A percentile compares a stretch with the other conserved stretches of the same genome.
These are phyloP conservation scores for Diplolepis rosae DNA, from an alignment of 2,888 invertebrate species.

Conservation along the genomic window DNA sequence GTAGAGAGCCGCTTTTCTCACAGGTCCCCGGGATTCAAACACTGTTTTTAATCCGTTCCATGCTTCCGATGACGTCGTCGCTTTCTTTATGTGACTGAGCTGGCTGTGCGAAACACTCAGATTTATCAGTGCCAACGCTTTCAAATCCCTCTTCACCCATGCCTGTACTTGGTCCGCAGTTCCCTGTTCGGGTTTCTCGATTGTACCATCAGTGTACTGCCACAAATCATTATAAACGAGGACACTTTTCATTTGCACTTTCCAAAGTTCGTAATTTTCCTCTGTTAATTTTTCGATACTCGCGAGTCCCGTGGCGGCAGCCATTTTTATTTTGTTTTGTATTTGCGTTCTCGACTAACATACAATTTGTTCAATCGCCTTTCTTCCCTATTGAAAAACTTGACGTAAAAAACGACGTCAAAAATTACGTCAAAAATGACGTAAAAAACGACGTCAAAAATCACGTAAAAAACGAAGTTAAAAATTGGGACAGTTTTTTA, in stretches of 20 bases:
- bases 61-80: slow-evolving; percentile 4
- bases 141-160: neutral
- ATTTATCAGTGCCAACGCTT: slow-evolving; percentile 15
- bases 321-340: slow-evolving; percentile 35
- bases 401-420: too few species aligned
- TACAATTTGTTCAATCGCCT: too few species aligned
- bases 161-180: neutral
- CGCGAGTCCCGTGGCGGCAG: slow-evolving; percentile 15
- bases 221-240: slow-evolving; percentile 43
- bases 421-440: too few species aligned
- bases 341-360: too few species aligned
- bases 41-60: slow-evolving; percentile 36
- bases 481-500: too few species aligned
- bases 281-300: slow-evolving; percentile 41
- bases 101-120: neutral
- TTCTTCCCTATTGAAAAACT: too few species aligned
- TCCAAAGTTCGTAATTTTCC: slow-evolving; percentile 42
- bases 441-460: too few species aligned
- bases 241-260: slow-evolving; percentile 45
- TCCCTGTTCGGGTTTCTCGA: slow-evolving; percentile 31
- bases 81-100: neutral
- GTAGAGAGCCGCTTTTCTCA: slow-evolving; percentile 45
- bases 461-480: too few species aligned
- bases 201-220: slow-evolving; percentile 34
- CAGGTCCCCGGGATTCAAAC: slow-evolving; percentile 45